A percentile compares a stretch with the other conserved stretches of the same genome.
These are phyloP conservation scores for Thereva unica DNA, from an alignment of 2,888 invertebrate genomes.

Conservation along the genomic window DNA sequence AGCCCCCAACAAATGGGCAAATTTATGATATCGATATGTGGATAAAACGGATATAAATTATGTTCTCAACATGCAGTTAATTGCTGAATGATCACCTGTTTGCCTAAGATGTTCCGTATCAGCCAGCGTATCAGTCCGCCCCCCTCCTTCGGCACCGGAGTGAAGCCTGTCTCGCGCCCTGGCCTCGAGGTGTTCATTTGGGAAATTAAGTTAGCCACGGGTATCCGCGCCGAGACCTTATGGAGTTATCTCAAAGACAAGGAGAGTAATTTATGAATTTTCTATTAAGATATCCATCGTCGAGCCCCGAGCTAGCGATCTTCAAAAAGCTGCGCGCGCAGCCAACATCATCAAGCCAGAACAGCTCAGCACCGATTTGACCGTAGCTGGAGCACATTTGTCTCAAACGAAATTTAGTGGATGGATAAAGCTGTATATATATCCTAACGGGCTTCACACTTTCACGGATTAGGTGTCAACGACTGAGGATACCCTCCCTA, in stretches of 20 bases:
- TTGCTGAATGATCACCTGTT: constrained; percentile 41
- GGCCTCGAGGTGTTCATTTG: constrained; percentile 15
- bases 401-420: constrained; percentile 24
- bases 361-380: constrained; percentile 17
- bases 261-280: constrained; percentile 35
- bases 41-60: constrained; percentile 40
- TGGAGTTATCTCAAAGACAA: constrained; percentile 4
- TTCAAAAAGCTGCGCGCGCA: background rate
- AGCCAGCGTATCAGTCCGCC: constrained; percentile 8
- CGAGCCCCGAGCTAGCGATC: background rate
- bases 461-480: constrained; percentile 22
- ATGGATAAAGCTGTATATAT: background rate
- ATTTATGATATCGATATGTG: constrained; percentile 40
- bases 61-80: constrained; percentile 40
- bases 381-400: constrained; percentile 21
- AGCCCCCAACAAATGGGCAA: constrained; percentile 35
- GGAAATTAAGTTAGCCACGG: constrained; percentile 34
- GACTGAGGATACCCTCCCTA: constrained; percentile 19
- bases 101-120: constrained; percentile 11
- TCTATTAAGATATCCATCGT: constrained; percentile 33
- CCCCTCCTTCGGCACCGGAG: background rate
- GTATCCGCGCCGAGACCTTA: constrained; percentile 1
- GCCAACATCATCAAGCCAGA: background rate
- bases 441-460: constrained; percentile 33
- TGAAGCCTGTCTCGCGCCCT: constrained; percentile 20